Evolutionary conservation across 2,113 vertebrate genomes (phyloP).

Genomic region (Larimichthys polyactis): DNA sequence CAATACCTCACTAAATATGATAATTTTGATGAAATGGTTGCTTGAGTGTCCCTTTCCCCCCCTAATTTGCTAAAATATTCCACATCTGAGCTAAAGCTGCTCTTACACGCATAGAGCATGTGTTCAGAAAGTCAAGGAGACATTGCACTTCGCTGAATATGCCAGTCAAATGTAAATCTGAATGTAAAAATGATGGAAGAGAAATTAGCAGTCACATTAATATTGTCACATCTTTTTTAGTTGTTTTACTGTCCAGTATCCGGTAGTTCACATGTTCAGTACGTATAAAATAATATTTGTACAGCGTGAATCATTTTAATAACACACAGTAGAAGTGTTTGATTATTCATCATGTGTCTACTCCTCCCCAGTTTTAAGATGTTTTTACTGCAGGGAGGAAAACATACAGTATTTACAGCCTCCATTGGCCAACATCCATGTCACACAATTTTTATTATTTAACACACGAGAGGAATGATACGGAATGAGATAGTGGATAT

Average conservation of each 20-base stretch:
- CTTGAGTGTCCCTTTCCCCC: not conserved
- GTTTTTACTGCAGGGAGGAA: not conserved
- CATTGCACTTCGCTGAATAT: slow-evolving; percentile 8
- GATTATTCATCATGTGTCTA: slow-evolving; percentile 9
- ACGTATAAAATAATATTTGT: not conserved
- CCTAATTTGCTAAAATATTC: not conserved
- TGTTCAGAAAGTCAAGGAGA: slow-evolving; percentile 7
- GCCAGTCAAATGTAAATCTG: slow-evolving; percentile 6
- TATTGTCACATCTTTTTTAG: not conserved
- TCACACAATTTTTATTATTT: not conserved
- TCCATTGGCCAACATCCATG: not conserved
- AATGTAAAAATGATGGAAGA: not conserved
- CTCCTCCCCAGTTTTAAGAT: not conserved
- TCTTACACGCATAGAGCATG: not conserved
- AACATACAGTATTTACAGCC: not conserved
- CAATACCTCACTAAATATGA: not conserved
- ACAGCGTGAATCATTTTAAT: not conserved
- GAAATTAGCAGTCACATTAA: not conserved
- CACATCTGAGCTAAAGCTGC: not conserved
- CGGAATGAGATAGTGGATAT: too few species aligned
- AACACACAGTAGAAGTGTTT: not conserved
- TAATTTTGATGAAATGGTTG: slow-evolving; percentile 7
- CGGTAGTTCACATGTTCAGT: not conserved
- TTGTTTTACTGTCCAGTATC: not conserved
- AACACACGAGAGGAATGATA: not conserved